Evolutionary conservation across 2,888 invertebrate genomes (phyloP).

Genomic region (Nemotelus pantherinus): DNA sequence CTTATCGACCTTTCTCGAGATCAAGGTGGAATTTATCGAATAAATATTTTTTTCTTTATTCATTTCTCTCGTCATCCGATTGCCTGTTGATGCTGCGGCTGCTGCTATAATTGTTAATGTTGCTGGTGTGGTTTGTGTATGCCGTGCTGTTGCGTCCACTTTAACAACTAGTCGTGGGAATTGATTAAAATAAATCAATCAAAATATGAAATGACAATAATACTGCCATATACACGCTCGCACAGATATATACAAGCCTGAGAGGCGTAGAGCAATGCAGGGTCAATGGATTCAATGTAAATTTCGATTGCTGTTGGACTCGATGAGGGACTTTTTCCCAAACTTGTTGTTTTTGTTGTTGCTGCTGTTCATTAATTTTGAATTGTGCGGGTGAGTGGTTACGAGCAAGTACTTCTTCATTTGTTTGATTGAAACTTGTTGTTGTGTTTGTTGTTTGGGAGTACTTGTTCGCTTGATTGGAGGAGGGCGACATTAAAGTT

Average conservation of each 20-base stretch:
- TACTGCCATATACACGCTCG: background rate
- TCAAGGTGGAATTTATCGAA: slow-evolving; percentile 13
- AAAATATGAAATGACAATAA: background rate
- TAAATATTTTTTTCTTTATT: background rate
- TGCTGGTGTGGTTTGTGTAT: background rate
- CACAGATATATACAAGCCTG: background rate
- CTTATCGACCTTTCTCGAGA: slow-evolving; percentile 26
- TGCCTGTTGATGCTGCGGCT: background rate
- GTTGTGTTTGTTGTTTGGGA: no score
- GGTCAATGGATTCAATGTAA: background rate
- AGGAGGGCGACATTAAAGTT: no score
- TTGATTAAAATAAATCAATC: slow-evolving; percentile 30
- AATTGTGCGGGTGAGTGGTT: no score
- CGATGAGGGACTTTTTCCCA: no score
- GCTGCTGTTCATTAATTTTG: no score
- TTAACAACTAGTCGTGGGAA: background rate
- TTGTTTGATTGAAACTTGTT: no score
- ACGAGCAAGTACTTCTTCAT: no score
- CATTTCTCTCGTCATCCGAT: background rate
- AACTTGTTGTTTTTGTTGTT: no score
- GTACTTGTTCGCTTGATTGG: no score
- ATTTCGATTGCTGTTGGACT: no score
- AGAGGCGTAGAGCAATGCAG: no score
- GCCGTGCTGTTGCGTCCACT: background rate
- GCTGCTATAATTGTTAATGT: background rate